Conservation (phyloP, 2,797 vertebrate species). For the Pterois miles region DNA sequence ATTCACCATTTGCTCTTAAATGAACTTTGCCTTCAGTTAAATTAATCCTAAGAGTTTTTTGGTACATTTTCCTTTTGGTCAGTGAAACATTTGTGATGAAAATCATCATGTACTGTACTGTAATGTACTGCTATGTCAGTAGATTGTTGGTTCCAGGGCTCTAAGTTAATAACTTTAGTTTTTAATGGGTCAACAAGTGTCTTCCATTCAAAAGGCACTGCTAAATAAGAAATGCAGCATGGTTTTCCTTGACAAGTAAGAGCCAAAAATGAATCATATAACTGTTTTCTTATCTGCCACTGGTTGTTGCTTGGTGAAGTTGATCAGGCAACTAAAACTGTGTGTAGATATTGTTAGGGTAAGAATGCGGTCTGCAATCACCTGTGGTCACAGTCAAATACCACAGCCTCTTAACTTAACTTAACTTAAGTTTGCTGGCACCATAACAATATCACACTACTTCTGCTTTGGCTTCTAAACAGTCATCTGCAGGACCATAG, state of each 20-base stretch:
- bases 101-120: neutral
- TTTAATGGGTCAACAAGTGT: neutral
- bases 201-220: neutral
- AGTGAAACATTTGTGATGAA: neutral
- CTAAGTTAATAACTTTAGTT: neutral
- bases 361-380: neutral
- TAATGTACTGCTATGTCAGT: neutral
- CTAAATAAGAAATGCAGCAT: neutral
- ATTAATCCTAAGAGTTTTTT: neutral
- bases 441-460: neutral
- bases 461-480: neutral
- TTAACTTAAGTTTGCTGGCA: neutral
- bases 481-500: neutral
- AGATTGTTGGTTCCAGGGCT: slow-evolving; percentile 13
- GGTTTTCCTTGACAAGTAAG: neutral
- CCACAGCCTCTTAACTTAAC: neutral
- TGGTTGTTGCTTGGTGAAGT: neutral
- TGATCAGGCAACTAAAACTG: neutral
- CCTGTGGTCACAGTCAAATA: neutral
- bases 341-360: neutral
- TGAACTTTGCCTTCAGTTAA: slow-evolving; percentile 15
- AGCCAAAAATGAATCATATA: neutral
- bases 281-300: neutral
- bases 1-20: slow-evolving; percentile 31
- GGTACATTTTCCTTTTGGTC: slow-evolving; percentile 28